These are phyloP conservation scores for Frankliniella intonsa DNA, from an alignment of 2,888 invertebrate genomes.

Conservation along the genomic window DNA sequence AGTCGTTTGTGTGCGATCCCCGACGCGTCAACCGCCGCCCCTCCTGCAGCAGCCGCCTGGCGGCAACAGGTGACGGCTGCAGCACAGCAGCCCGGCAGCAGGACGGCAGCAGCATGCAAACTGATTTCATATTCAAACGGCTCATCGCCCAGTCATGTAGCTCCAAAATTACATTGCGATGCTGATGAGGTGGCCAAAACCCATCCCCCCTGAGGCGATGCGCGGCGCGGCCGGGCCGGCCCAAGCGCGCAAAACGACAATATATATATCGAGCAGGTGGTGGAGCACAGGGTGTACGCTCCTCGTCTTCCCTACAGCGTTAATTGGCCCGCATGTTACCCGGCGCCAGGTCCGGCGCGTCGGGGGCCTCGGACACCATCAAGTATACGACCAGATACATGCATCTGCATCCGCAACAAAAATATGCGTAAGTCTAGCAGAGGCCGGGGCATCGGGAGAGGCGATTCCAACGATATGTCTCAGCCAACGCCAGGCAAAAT, in stretches of 20 bases:
- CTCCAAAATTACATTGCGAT: constrained; percentile 23
- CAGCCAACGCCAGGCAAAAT: background rate
- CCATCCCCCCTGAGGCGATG: background rate
- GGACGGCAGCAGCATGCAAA: background rate
- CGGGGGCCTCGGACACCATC: too few species aligned
- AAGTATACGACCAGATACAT: too few species aligned
- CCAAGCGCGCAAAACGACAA: background rate
- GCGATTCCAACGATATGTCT: too few species aligned
- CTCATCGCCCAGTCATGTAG: constrained; percentile 19
- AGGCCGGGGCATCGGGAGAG: too few species aligned
- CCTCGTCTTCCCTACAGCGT: constrained; percentile 2
- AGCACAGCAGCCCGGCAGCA: background rate
- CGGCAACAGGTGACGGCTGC: too few species aligned
- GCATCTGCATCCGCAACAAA: too few species aligned
- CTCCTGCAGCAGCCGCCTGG: too few species aligned
- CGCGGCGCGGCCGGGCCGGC: background rate
- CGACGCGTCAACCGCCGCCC: too few species aligned
- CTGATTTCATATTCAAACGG: constrained; percentile 19
- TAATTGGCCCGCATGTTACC: constrained; percentile 8
- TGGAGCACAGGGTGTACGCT: background rate
- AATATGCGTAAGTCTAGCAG: too few species aligned
- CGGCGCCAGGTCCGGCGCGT: background rate
- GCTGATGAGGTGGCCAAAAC: constrained; percentile 9
- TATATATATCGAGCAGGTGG: background rate
- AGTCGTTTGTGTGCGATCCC: too few species aligned